Evolutionary conservation across 1,140 invertebrate species (phyloP).

Genomic region (Cydia splendana): DNA sequence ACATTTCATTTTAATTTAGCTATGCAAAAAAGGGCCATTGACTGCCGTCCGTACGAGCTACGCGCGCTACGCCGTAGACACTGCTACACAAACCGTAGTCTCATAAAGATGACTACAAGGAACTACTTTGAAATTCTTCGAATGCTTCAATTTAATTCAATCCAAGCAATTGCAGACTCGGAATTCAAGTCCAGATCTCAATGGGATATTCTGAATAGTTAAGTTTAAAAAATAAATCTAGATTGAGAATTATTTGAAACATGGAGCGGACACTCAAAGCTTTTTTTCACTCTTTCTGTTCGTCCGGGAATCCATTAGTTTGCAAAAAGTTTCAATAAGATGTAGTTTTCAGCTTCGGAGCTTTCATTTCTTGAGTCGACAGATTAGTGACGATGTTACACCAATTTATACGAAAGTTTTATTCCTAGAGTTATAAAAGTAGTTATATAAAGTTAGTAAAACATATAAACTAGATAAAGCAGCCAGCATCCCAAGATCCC

Average conservation of each 20-base stretch:
- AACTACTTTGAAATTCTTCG: background rate
- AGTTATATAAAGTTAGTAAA: too few species aligned
- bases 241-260: slow-evolving; percentile 48
- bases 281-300: slow-evolving; percentile 50
- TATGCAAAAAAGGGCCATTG: too few species aligned
- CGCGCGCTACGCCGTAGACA: slow-evolving; percentile 9
- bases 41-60: background rate
- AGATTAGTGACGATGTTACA: slow-evolving; percentile 20
- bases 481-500: too few species aligned
- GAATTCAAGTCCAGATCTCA: slow-evolving; percentile 11
- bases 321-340: slow-evolving; percentile 48
- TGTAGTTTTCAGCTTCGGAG: slow-evolving; percentile 55
- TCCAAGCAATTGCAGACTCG: slow-evolving; percentile 4
- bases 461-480: too few species aligned
- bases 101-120: slow-evolving; percentile 13
- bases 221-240: slow-evolving; percentile 4
- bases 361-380: slow-evolving; percentile 43
- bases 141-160: slow-evolving; percentile 25
- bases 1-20: too few species aligned
- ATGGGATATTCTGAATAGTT: slow-evolving; percentile 24
- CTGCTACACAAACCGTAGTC: slow-evolving; percentile 4
- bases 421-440: background rate
- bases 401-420: background rate
- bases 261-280: slow-evolving; percentile 37
- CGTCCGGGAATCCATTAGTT: slow-evolving; percentile 60